A percentile compares a stretch with the other conserved stretches of the same genome.
These are phyloP conservation scores for Nesometra sesokonis DNA, from an alignment of 35 echinoderm and acorn worm genomes.

Conservation along the genomic window DNA sequence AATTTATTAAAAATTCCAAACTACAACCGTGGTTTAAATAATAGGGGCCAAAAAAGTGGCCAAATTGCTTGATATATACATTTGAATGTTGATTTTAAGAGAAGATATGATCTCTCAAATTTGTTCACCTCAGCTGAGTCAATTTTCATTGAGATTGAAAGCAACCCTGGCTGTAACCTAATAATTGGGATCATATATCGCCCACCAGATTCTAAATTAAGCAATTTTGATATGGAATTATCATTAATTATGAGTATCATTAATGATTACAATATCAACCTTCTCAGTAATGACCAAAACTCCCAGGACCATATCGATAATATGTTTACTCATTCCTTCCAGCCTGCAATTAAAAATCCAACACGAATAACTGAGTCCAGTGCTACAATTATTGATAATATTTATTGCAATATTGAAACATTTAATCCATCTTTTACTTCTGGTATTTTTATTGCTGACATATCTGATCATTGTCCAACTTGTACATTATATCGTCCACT, in stretches of 20 bases:
- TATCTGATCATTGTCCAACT: not conserved
- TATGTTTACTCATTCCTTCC: too few relatives aligned
- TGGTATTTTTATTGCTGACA: not conserved
- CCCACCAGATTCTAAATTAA: not conserved
- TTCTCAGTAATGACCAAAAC: not conserved
- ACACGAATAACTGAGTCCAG: not conserved
- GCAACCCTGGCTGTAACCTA: not conserved
- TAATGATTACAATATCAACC: not conserved
- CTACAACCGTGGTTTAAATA: not conserved
- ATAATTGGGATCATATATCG: not conserved
- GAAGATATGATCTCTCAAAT: not conserved
- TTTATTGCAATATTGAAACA: not conserved
- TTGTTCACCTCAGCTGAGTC: not conserved
- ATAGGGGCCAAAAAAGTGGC: not conserved
- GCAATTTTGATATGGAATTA: too few relatives aligned
- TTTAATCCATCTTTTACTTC: not conserved
- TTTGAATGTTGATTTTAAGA: not conserved
- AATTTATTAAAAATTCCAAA: constrained; percentile 13
- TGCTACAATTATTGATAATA: not conserved
- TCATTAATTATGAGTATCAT: not conserved
- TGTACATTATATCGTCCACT: not conserved
- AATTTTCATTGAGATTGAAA: not conserved
- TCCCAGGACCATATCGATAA: not conserved
- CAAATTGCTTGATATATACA: not conserved
- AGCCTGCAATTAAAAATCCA: not conserved